Evolutionary conservation across 2,113 vertebrate species (phyloP), one percentile per base, ranked within the genome.

Genomic region (Lucifuga dentata): DNA sequence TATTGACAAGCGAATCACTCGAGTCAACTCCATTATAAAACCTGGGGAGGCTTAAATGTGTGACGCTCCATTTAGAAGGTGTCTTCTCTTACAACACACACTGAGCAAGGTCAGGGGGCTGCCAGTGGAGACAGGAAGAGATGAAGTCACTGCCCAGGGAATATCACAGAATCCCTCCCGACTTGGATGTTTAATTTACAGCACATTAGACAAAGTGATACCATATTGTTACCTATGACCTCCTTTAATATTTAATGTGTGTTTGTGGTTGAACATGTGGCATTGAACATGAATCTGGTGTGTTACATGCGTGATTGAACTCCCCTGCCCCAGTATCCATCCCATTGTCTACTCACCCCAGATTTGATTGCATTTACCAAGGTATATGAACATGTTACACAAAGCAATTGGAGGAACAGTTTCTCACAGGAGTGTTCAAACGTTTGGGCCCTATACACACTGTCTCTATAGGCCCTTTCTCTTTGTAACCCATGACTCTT

Each of bases 111-210:
- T 88, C 84, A 82, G 41, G 24, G 79, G 70, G 57, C 72, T 80
- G 59, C 70, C 59, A 78, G 70, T 16, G 12, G 75, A 82, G 76
- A 66, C 67, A 57, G 76, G 46, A 73, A 68, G 77, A 62, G 63
- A 71, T 91, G 84, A 92, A 80, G 85, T 90, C 90, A 91, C 64
- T 73, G 48, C 66, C 57, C 8, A 7, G 82, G 74, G 87, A 86
- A 83, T 88, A 83, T 86, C 56, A 77, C 64, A 41, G 70, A 86
- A 86, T 84, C 76, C 84, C 69, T 59, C 68, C 12, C 15, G 56
- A 74, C 66, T 84, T 74, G 57, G 81, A 86, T 73, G 69, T 88
- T 87, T 85, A 76, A 87, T 87, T 76, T 83, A 59, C 64, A 83
- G 72, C 81, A 68, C 39, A 85, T 84, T 84, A 76, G 29, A 40